Percentiles rank a stretch among this genome's conserved stretches.
phyloP scores from a whole-genome alignment of 2,888 invertebrate species.

The Lottia scabra region DNA sequence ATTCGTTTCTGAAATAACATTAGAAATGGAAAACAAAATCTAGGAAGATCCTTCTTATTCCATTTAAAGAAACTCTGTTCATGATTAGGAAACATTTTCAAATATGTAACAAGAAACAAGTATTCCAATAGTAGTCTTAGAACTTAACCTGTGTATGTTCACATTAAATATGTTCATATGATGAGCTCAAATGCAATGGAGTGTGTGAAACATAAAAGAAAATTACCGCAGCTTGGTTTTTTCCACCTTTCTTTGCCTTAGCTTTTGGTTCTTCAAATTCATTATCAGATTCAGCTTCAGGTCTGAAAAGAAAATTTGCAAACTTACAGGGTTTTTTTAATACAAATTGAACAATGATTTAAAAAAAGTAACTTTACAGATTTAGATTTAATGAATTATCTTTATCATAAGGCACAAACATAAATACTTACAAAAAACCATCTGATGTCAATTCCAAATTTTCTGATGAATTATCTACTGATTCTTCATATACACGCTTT shows the following conservation, averaged over 20 bases:
- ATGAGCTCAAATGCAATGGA: too few species aligned
- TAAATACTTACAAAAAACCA: constrained; percentile 4
- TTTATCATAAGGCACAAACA: too few species aligned
- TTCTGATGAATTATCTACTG: constrained; percentile 3
- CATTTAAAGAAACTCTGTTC: background rate
- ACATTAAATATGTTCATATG: too few species aligned
- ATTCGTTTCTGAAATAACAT: constrained; percentile 5
- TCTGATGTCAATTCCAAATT: constrained; percentile 5
- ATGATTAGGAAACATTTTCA: too few species aligned
- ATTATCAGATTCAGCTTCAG: constrained; percentile 23
- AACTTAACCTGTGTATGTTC: too few species aligned
- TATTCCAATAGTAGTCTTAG: too few species aligned
- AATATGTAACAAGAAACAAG: too few species aligned
- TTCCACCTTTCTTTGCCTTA: constrained; percentile 23
- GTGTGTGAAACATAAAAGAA: too few species aligned
- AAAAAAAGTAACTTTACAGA: too few species aligned
- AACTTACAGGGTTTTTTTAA: too few species aligned
- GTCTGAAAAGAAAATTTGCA: background rate
- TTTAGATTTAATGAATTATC: too few species aligned
- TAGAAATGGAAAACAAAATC: background rate
- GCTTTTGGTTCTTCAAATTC: constrained; percentile 5
- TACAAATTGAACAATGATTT: too few species aligned
- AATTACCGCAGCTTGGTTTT: constrained; percentile 3
- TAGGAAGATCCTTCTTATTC: background rate
- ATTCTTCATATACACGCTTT: background rate